Base-by-base conservation (phyloP, 2,113 vertebrate genomes). In the Herpetotheres cachinnans region DNA sequence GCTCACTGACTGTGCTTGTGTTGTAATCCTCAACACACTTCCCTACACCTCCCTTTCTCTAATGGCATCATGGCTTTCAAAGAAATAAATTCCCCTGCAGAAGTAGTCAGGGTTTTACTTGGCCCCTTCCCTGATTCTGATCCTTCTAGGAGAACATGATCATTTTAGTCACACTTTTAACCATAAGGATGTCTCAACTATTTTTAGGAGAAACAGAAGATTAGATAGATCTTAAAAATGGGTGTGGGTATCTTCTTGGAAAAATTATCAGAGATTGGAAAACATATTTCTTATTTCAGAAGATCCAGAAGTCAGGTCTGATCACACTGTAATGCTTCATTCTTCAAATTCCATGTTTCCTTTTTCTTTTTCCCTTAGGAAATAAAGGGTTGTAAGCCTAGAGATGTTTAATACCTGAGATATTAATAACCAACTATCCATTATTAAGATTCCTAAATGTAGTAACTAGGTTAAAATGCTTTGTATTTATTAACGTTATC, bases 111-210 rank as follows among this genome's bases (percentile, higher is more conserved):
- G 17, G 32, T 5, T 47, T 85, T 15, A 58, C 25, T 20, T 67
- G 42, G 13, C 8, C 14, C 20, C 38, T 56, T 89, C 19, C 1
- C 2, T 4, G 1, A 29, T 71, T 55, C 55, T 15, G 4, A 3
- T 81, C 1, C 0, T 50, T 63, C 56, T 44, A 36, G 42, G 30
- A 82, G 10, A 72, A 80, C 7, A 2, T 0, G 1, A 36, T 76
- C 15, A 8, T 81, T 91, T 89, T 50, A 70, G 34, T 90, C 88
- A 77, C 5, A 4, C 10, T 67, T 72, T 16, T 72, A 82, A 44
- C 27, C 20, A 36, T 59, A 25, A 87, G 72, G n/a, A 38, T 76
- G n/a, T 74, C 44, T 79, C 42, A 30, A 3, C 29, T 88, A 15
- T 38, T 93, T 91, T 50, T 76, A 72, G 54, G 32, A 92, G 50